Evolutionary conservation across 2,888 invertebrate genomes (phyloP), one percentile per base, ranked within the genome.

Genomic region (Drosophila niveifrons): DNA sequence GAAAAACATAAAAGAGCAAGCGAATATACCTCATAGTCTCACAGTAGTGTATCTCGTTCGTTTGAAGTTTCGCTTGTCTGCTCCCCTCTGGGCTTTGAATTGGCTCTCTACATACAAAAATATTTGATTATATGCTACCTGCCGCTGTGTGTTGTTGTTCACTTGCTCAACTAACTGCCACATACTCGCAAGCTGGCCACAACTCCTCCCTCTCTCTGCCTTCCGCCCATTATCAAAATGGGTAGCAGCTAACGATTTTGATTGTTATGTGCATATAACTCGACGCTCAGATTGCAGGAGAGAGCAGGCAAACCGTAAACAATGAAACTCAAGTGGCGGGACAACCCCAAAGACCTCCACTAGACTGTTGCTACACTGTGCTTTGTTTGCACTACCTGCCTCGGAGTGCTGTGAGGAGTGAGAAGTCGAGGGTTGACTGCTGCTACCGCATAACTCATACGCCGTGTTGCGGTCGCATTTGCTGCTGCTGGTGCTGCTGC

Each of bases 81-180:
- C 13, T 47, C 39, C 43, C 56, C 48, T 43, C 41, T 55, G 44
- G 17, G 46, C 76, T 79, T 76, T 67, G 80, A 62, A 29, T 17
- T 23, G 11, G 53, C 64, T 41, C 39, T 28, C 18, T 29, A 43
- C 17, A 36, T 59, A 41, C 39, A 57, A 57, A 82, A 75, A 78
- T 81, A 86, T 87, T 89, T 89, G 83, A 89, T 84, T 89, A 84
- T 84, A 47, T 75, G 85, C 72, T 52, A 73, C 73, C 77, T 70
- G 39, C 41, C 58, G 2, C 36, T 28, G 18, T 18, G 23, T 23
- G 23, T 23, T 23, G 47, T 44, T 51, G 56, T 44, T 28, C 53
- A 53, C 29, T 72, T 59, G 61, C 53, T 61, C 79, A 65, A 53
- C 75, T 75, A 51, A 67, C 72, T 63, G 50, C 53, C 50, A 59